Base-by-base conservation (phyloP, 2,888 invertebrate genomes). In the Morpho deidamia region DNA sequence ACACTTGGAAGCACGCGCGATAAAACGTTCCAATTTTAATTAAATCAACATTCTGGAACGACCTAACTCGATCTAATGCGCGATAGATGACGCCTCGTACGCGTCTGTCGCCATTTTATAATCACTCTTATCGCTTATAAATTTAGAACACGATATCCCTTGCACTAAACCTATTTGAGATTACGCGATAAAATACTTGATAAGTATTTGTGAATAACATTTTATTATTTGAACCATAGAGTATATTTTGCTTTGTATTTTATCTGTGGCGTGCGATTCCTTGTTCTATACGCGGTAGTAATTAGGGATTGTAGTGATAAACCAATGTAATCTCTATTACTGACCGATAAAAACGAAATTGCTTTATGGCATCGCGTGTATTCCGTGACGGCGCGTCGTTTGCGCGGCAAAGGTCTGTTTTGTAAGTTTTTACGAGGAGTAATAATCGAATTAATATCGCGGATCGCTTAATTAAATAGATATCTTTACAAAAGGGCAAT, bases 391-490 rank as follows among this genome's bases (percentile, higher is more conserved):
- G 60, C 58, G 52, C 62, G 75, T 73, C 78, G 83, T 86, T 85
- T 76, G 71, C 74, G 70, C 72, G 72, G 71, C 69, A 76, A 76
- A 78, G 74, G 73, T 71, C 75, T 78, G 81, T 74, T 78, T 75
- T 76, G 81, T 82, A 82, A 81, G 73, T 74, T 84, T 85, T 86
- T 85, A 84, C 76, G 78, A 76, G 68, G 67, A 74, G 80, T 76
- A 74, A 81, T 87, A 84, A 85, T 84, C 86, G 83, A 83, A 83
- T 85, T 83, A 84, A 85, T 85, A 86, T 85, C 74, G 82, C 76
- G 73, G 76, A 84, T 83, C 85, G 73, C 78, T 86, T 85, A 84
- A 87, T 87, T 86, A 83, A 84, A 86, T 84, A 82, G 84, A 82
- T 83, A 78, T 72, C 68, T 69, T 72, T 69, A 66, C 69, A 65